phyloP scores from a whole-genome alignment of 1,140 invertebrate genomes.

The Anastrepha obliqua region DNA sequence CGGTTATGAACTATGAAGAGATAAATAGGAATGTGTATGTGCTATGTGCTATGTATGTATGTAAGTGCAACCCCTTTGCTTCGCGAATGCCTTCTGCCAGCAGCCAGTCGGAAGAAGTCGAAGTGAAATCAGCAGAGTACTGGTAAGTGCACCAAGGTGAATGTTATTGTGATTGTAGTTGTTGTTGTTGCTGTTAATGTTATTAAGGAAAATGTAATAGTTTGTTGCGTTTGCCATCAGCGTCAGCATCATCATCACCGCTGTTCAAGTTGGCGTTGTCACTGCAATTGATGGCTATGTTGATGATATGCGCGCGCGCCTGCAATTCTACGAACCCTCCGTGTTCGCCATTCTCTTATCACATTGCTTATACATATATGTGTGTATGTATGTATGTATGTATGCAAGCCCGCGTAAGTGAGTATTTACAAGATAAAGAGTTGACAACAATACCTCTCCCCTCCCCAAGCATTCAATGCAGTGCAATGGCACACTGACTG shows the following conservation, averaged over 20 bases:
- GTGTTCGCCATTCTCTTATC: background rate
- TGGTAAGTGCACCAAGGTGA: background rate
- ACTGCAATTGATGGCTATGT: constrained; percentile 29
- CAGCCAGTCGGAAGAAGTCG: constrained; percentile 20
- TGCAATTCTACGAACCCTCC: background rate
- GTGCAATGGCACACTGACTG: background rate
- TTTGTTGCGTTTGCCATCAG: background rate
- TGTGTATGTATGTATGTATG: background rate
- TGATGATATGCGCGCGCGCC: constrained; percentile 4
- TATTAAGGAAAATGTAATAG: background rate
- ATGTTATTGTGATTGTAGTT: background rate
- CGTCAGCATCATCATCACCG: constrained; percentile 1
- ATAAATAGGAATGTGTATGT: background rate
- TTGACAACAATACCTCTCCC: background rate
- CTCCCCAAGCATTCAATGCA: background rate
- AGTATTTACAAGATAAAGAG: constrained; percentile 3
- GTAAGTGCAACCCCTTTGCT: background rate
- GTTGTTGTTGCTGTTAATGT: background rate
- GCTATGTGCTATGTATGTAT: background rate
- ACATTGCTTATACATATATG: background rate
- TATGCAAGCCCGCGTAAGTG: background rate
- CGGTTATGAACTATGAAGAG: background rate
- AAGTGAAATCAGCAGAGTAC: background rate
- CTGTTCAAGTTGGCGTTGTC: constrained; percentile 6
- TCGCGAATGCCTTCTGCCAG: background rate